These are phyloP conservation scores for Rhynchopsitta pachyrhyncha DNA, from an alignment of 2,113 vertebrate species.

Conservation along the genomic window DNA sequence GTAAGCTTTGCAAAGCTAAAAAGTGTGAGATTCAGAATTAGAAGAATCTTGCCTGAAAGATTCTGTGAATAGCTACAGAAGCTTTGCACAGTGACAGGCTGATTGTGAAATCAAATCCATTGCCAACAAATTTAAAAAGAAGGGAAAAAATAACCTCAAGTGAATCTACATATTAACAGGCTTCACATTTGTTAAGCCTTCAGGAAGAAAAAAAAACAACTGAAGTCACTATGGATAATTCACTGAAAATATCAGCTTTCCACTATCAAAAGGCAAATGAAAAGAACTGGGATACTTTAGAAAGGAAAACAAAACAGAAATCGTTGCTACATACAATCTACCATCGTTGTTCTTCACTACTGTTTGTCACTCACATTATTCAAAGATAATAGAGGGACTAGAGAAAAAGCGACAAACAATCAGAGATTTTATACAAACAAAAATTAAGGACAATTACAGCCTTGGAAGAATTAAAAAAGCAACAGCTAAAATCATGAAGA, in stretches of 20 bases:
- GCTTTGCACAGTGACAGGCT: not conserved
- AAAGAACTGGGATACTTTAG: not conserved
- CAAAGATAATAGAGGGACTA: not conserved
- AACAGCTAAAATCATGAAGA: not conserved
- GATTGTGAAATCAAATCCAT: not conserved
- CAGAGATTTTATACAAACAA: not conserved
- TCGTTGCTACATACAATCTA: not conserved
- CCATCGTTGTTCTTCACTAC: rapidly evolving
- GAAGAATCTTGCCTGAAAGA: not conserved
- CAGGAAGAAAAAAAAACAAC: not conserved
- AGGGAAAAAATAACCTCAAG: not conserved
- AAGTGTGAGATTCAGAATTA: not conserved
- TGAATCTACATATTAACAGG: not conserved
- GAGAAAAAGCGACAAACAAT: not conserved
- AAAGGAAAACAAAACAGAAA: not conserved
- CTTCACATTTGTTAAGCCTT: not conserved
- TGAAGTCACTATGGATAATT: not conserved
- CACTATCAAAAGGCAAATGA: not conserved
- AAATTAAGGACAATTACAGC: not conserved
- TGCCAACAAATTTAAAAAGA: not conserved
- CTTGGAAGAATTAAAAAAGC: not conserved
- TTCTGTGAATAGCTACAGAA: not conserved
- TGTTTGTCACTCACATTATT: not conserved
- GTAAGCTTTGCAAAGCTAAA: not conserved
- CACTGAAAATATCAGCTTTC: not conserved